phyloP scores from a whole-genome alignment of 2,888 invertebrate genomes.

The Chloromyia formosa region DNA sequence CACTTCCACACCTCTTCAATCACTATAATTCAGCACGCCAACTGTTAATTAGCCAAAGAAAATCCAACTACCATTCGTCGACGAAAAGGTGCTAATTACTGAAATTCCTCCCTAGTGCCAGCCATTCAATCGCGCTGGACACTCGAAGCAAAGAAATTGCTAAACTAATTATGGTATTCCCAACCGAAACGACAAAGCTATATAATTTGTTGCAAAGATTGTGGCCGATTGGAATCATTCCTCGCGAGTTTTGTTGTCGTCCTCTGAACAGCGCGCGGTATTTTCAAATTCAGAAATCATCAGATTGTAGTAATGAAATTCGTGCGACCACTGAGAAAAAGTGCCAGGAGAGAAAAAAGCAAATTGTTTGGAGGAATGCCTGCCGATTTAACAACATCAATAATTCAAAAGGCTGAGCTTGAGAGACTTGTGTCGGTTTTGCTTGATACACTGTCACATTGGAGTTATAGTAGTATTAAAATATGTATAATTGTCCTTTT shows the following conservation, averaged over 20 bases:
- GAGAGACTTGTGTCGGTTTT: constrained; percentile 12
- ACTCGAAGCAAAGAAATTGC: constrained; percentile 28
- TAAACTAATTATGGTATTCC: constrained; percentile 29
- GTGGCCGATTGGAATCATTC: background rate
- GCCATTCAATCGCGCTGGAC: background rate
- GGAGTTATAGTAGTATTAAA: background rate
- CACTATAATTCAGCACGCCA: constrained; percentile 18
- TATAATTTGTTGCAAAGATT: constrained; percentile 35
- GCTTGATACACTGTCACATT: background rate
- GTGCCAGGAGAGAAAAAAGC: constrained; percentile 23
- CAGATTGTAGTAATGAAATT: constrained; percentile 9
- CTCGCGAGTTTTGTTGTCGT: background rate
- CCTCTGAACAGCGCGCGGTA: background rate
- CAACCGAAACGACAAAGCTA: background rate
- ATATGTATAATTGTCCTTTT: background rate
- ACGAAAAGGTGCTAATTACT: constrained; percentile 42
- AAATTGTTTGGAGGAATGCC: constrained; percentile 29
- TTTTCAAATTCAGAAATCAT: constrained; percentile 22
- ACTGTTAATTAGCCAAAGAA: constrained; percentile 31
- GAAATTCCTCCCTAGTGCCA: constrained; percentile 36
- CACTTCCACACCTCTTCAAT: constrained; percentile 12
- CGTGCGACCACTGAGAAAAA: background rate
- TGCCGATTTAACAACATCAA: constrained; percentile 40
- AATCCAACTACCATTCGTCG: background rate
- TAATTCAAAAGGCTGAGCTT: constrained; percentile 19